Evolutionary conservation across 2,888 invertebrate species (phyloP), one percentile per base, ranked within the genome.

Genomic region (Hofmannophila pseudospretella): DNA sequence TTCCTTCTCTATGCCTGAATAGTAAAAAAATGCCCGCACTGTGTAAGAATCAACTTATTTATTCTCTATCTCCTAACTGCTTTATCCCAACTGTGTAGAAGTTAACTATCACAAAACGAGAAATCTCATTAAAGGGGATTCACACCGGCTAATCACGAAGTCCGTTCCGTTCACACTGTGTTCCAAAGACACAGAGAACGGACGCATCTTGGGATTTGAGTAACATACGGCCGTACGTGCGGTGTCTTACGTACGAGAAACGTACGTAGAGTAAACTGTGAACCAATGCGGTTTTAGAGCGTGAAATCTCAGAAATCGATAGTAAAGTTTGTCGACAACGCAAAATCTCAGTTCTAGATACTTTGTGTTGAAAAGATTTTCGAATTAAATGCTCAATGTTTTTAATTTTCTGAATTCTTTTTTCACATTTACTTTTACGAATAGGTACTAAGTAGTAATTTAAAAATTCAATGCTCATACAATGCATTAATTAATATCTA

Each of bases 121-220:
- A 22, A 7, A 22, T 22, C 22, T 22, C 22, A 22, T 22, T 54
- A 57, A 40, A 44, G 38, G 20, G 32, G 45, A 32, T 42, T 43
- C 48, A 48, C 47, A 47, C 36, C 42, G n/a, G 47, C 52, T 62
- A 57, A 58, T 58, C 54, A 58, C 49, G 46, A 45, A 26, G 10
- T 26, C 41, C 46, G 49, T 39, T 46, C 42, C 43, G 45, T 35
- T 27, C 44, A 43, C 35, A 29, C 34, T 22, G 34, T 30, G 16
- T 30, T 41, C 35, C 41, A 37, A 2, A 8, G 11, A 11, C 28
- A 2, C 25, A n/a, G 25, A 12, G 12, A n/a, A 13, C 30, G 30
- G 5, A 22, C 16, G 28, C 32, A 22, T 22, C 42, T 45, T 41
- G 40, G 46, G 51, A 47, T 49, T 41, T 42, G 22, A 28, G 46